Evolutionary conservation across 2,797 vertebrate genomes (phyloP).

Genomic region (Amblyraja radiata): DNA sequence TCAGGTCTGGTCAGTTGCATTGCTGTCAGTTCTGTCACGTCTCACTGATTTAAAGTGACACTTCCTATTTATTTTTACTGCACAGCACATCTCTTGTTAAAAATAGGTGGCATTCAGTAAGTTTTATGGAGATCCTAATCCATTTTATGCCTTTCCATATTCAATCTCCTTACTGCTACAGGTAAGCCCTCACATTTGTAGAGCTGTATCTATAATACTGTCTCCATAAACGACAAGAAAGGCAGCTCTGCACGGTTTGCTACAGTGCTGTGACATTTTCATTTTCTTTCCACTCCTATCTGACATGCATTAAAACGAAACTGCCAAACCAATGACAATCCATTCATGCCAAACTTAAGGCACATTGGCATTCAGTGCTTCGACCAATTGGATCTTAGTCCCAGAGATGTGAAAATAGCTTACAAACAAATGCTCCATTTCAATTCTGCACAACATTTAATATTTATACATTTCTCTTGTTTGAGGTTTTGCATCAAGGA

Average conservation of each 20-base stretch:
- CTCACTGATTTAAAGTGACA: conserved; percentile 12
- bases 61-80: background rate
- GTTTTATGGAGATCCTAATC: background rate
- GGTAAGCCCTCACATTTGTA: background rate
- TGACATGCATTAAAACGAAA: conserved; percentile 11
- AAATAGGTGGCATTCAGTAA: background rate
- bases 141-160: background rate
- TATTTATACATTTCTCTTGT: background rate
- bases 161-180: background rate
- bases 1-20: background rate
- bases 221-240: background rate
- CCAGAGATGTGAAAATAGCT: background rate
- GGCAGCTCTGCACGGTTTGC: background rate
- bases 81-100: background rate
- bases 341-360: background rate
- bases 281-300: background rate
- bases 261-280: background rate
- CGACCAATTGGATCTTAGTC: background rate
- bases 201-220: background rate
- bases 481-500: conserved; percentile 15
- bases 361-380: background rate
- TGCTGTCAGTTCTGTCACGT: background rate
- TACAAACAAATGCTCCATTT: background rate
- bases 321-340: background rate
- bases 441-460: background rate